phyloP scores from a whole-genome alignment of 2,888 invertebrate species.

The Dendrolimus pini region DNA sequence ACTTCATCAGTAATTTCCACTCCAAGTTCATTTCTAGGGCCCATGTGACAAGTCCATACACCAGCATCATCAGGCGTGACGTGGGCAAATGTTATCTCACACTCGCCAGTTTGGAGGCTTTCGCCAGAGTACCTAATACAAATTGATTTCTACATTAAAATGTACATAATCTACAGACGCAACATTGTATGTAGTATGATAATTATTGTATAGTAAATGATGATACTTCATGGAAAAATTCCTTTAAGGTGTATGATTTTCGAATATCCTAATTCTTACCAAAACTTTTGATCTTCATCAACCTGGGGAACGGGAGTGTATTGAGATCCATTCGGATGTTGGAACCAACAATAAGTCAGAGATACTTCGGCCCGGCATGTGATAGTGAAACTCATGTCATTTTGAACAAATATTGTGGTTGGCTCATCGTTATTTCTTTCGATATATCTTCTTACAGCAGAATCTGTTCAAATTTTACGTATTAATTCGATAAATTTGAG shows the following conservation, averaged over 20 bases:
- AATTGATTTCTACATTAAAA: too few species aligned
- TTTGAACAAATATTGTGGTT: conserved; percentile 40
- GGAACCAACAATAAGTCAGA: conserved; percentile 65
- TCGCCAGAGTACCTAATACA: conserved; percentile 54
- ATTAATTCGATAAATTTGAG: too few species aligned
- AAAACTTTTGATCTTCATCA: conserved; percentile 36
- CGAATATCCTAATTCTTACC: conserved; percentile 26
- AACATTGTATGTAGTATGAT: too few species aligned
- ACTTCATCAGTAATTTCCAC: conserved; percentile 48
- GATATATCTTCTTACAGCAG: conserved; percentile 8
- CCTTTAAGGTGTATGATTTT: too few species aligned
- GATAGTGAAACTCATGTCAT: conserved; percentile 38
- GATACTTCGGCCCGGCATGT: conserved; percentile 46
- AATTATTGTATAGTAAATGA: too few species aligned
- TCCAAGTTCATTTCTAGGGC: conserved; percentile 39
- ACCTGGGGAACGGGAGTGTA: conserved; percentile 41
- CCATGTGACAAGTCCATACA: conserved; percentile 69
- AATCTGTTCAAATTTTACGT: conserved; percentile 6
- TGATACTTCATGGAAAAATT: too few species aligned
- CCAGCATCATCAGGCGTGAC: conserved; percentile 46
- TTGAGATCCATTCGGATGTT: conserved; percentile 58
- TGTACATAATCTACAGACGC: too few species aligned
- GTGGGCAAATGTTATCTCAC: conserved; percentile 55
- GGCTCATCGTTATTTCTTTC: conserved; percentile 9
- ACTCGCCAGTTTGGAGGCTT: conserved; percentile 57